phyloP scores from a whole-genome alignment of 2,888 invertebrate species.

The Chrysodeixis includens region DNA sequence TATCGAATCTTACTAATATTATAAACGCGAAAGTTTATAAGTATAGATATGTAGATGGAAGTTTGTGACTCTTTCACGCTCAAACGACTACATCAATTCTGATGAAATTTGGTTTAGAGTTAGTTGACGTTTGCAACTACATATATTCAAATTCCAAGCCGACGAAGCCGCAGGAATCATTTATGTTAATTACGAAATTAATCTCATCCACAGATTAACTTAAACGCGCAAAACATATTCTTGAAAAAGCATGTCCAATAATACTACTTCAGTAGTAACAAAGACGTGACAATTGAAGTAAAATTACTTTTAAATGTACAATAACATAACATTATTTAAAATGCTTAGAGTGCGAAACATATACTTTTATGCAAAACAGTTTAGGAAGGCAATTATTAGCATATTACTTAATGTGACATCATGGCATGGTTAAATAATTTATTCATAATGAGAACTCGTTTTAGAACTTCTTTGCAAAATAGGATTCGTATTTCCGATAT shows the following conservation, averaged over 20 bases:
- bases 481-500: not conserved
- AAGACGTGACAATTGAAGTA: conserved; percentile 26
- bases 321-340: not conserved
- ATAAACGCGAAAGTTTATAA: no score
- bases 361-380: conserved; percentile 2
- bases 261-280: not conserved
- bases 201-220: no score
- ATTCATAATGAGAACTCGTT: not conserved
- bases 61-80: no score
- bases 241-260: not conserved
- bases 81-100: no score
- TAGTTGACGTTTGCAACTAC: no score
- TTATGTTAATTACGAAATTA: no score
- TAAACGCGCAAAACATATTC: no score
- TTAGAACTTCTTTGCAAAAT: not conserved
- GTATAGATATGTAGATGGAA: no score
- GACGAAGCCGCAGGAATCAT: no score
- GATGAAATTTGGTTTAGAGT: no score
- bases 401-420: conserved; percentile 8
- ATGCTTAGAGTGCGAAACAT: conserved; percentile 13
- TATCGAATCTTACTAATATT: no score
- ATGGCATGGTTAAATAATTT: not conserved
- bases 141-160: no score
- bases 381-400: conserved; percentile 9
- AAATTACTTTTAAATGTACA: not conserved